phyloP scores from a whole-genome alignment of 1,140 invertebrate species.

The Drosophila melanica region DNA sequence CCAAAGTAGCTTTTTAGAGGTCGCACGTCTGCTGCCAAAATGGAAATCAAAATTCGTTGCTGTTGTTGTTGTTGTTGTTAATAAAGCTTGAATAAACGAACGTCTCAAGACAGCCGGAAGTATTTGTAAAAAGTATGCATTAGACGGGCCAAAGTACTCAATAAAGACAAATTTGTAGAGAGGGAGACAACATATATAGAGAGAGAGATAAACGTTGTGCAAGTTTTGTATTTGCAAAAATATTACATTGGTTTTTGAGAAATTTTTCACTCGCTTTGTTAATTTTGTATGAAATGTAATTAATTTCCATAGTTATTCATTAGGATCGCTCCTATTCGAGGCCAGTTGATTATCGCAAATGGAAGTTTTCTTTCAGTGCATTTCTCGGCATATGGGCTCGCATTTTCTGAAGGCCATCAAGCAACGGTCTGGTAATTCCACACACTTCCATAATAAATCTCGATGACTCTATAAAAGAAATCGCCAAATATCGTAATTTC shows the following conservation, averaged over 20 bases:
- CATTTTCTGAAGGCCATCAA: not conserved
- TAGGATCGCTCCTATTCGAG: no score
- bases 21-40: slow-evolving; percentile 57
- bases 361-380: not conserved
- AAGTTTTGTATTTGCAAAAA: no score
- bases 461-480: not conserved
- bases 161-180: slow-evolving; percentile 14
- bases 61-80: not conserved
- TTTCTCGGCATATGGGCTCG: not conserved
- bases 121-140: slow-evolving; percentile 39
- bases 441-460: not conserved
- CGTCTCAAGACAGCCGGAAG: slow-evolving; percentile 33
- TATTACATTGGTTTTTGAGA: no score
- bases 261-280: no score
- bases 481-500: not conserved
- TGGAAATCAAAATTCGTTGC: slow-evolving; percentile 21
- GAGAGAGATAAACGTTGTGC: not conserved
- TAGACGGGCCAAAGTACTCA: slow-evolving; percentile 29
- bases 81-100: slow-evolving; percentile 5
- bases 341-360: no score
- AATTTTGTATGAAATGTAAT: no score
- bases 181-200: not conserved
- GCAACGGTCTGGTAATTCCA: not conserved
- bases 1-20: slow-evolving; percentile 51
- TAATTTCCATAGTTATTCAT: no score